Evolutionary conservation across 2,797 vertebrate species (phyloP).

Genomic region (Micromesistius poutassou): DNA sequence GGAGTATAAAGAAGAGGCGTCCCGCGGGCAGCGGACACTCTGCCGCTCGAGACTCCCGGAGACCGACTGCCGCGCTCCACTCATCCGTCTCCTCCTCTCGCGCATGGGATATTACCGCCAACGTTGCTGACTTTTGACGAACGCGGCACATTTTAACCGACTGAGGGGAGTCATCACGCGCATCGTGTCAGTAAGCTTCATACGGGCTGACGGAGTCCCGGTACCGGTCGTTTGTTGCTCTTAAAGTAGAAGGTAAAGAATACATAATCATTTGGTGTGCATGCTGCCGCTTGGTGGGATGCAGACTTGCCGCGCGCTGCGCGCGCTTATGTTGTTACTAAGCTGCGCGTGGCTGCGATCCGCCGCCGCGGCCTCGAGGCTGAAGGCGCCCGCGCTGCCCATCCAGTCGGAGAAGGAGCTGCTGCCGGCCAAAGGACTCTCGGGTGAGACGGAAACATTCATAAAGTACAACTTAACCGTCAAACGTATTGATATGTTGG

Average conservation of each 20-base stretch:
- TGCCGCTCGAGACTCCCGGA: conserved; percentile 31
- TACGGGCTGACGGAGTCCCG: neutral
- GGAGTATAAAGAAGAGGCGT: conserved; percentile 69
- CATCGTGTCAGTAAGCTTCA: neutral
- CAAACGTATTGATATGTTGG: neutral
- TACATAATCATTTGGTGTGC: conserved; percentile 10
- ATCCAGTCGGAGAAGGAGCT: conserved; percentile 90
- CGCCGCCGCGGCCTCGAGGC: conserved; percentile 66
- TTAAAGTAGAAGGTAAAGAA: neutral
- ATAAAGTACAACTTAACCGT: neutral
- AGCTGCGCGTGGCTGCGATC: conserved; percentile 69
- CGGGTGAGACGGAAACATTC: conserved; percentile 71
- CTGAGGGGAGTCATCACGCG: neutral
- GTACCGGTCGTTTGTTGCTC: conserved; percentile 5
- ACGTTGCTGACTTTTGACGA: conserved; percentile 2
- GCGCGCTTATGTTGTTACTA: conserved; percentile 64
- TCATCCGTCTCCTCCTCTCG: neutral
- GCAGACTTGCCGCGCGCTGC: conserved; percentile 57
- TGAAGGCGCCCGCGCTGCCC: conserved; percentile 81
- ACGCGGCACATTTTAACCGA: neutral
- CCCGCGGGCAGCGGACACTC: conserved; percentile 33
- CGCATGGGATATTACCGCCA: neutral
- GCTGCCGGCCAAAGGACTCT: conserved; percentile 78
- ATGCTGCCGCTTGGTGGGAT: conserved; percentile 52
- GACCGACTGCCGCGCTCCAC: neutral